phyloP scores from a whole-genome alignment of 1,140 invertebrate genomes.

The Macrostomum lignano region DNA sequence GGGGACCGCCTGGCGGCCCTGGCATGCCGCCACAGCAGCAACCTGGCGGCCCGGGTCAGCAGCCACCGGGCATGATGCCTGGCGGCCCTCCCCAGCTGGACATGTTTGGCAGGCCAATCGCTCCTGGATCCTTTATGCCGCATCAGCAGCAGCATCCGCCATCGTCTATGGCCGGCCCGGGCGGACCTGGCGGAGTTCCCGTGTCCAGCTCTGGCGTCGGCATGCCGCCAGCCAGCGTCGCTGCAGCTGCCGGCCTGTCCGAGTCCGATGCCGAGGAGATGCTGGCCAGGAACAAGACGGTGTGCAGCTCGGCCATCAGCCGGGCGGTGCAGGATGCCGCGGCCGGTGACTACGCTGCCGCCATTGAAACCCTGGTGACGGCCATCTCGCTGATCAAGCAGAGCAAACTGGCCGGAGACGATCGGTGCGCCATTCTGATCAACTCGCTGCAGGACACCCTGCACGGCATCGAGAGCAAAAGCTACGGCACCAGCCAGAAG shows the following conservation, averaged over 20 bases:
- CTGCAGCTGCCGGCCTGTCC: slow-evolving; percentile 30
- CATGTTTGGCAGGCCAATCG: slow-evolving; percentile 2
- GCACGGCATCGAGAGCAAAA: slow-evolving; percentile 79
- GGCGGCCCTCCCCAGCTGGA: slow-evolving; percentile 6
- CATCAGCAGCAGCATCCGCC: neutral
- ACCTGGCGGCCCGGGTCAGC: slow-evolving; percentile 21
- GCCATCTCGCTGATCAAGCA: slow-evolving; percentile 94
- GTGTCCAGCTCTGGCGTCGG: too few species aligned
- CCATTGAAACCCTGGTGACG: slow-evolving; percentile 79
- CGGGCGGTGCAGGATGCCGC: slow-evolving; percentile 85
- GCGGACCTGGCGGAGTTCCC: too few species aligned
- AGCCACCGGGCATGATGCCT: slow-evolving; percentile 1
- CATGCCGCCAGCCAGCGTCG: neutral
- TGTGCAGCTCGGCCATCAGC: slow-evolving; percentile 78
- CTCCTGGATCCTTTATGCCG: slow-evolving; percentile 1
- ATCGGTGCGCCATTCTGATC: slow-evolving; percentile 67
- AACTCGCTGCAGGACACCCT: slow-evolving; percentile 78
- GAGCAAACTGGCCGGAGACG: slow-evolving; percentile 83
- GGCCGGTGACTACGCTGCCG: slow-evolving; percentile 30
- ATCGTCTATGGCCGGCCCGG: too few species aligned
- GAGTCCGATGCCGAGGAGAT: slow-evolving; percentile 95
- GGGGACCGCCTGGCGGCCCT: too few species aligned
- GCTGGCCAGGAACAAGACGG: slow-evolving; percentile 77
- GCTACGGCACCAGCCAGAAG: slow-evolving; percentile 45
- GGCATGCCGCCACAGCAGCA: too few species aligned